These are phyloP conservation scores for Micronisus gabar DNA, from an alignment of 2,113 vertebrate genomes.

Conservation along the genomic window DNA sequence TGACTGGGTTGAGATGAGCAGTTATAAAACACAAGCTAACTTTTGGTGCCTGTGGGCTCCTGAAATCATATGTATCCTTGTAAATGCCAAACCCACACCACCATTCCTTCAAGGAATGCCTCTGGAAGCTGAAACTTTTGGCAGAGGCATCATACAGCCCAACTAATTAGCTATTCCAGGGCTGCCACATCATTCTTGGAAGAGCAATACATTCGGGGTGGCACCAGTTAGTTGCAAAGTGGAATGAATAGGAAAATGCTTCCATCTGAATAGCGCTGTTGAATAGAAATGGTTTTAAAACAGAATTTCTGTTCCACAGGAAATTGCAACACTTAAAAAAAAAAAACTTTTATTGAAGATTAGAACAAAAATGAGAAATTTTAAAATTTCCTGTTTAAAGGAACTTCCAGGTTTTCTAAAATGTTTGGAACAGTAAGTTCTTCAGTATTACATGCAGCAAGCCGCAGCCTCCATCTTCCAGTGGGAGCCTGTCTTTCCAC, in stretches of 20 bases:
- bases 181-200: conserved; percentile 63
- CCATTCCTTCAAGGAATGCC: conserved; percentile 56
- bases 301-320: conserved; percentile 36
- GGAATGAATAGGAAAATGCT: conserved; percentile 51
- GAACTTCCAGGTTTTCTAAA: conserved; percentile 1
- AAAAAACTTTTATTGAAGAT: not conserved
- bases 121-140: conserved; percentile 60
- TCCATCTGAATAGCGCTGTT: conserved; percentile 45
- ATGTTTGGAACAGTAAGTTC: not conserved
- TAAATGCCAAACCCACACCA: conserved; percentile 57
- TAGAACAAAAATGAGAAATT: conserved; percentile 24
- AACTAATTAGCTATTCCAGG: conserved; percentile 57
- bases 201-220: conserved; percentile 27
- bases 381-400: not conserved
- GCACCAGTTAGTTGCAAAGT: conserved; percentile 48
- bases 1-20: conserved; percentile 49
- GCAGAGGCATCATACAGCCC: conserved; percentile 32
- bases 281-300: conserved; percentile 22
- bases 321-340: not conserved
- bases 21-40: conserved; percentile 48
- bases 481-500: not conserved
- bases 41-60: conserved; percentile 60
- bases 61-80: conserved; percentile 48
- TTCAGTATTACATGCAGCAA: not conserved
- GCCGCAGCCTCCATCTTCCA: not conserved